Conservation (phyloP, 2,888 invertebrate genomes). For the Cephonodes hylas region DNA sequence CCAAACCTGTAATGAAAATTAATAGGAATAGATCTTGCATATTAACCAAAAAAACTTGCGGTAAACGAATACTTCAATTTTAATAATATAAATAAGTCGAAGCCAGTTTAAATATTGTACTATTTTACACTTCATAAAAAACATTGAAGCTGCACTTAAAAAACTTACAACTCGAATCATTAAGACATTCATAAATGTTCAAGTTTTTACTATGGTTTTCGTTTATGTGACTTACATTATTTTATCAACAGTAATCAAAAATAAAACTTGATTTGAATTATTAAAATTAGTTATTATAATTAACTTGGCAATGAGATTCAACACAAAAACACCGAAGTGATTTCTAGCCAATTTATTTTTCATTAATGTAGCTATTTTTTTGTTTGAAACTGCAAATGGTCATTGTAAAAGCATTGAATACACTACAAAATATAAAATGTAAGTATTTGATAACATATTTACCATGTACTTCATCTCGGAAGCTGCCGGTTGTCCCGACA, state of each 20-base stretch:
- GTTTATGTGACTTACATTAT: background rate
- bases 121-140: background rate
- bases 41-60: no score
- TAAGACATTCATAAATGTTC: background rate
- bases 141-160: background rate
- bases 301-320: no score
- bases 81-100: no score
- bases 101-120: no score
- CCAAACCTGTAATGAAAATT: conserved; percentile 47
- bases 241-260: background rate
- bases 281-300: background rate
- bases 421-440: background rate
- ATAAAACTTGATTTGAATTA: background rate
- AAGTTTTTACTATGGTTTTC: background rate
- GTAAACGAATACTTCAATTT: no score
- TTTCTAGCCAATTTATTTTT: no score
- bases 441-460: background rate
- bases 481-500: conserved; percentile 43
- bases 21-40: no score
- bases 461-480: conserved; percentile 47
- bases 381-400: no score
- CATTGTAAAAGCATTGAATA: no score
- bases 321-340: no score
- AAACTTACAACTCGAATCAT: background rate
- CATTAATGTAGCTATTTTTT: no score